Base-by-base conservation (phyloP, 2,888 invertebrate species). In the Parnassius mnemosyne region DNA sequence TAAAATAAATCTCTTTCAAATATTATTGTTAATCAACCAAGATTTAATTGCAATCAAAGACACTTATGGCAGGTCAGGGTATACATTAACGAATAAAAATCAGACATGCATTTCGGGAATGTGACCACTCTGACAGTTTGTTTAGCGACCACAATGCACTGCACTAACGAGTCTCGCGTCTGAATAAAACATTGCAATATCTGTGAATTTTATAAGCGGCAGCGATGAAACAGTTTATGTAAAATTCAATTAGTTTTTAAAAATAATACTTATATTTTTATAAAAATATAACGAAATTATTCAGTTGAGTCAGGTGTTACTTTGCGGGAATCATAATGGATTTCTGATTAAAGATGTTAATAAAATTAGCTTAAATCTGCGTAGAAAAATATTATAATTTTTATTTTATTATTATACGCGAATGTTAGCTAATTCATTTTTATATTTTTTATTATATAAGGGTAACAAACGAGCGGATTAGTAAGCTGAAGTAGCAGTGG, bases 71-170 rank as follows among this genome's bases (percentile, higher is more conserved):
- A 20, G 55, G 54, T 51, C 57, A 16, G 49, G 11, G 57, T 53
- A 62, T 59, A 56, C 51, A 63, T 63, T 63, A 60, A 56, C 13
- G 59, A 13, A 46, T 71, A 80, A 83, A 81, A 84, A 83, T 83
- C 80, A 79, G 69, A 75, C 71, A 75, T 79, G 78, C 80, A 80
- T 81, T 78, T 80, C 80, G 75, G 71, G 78, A 79, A 74, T 77
- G 75, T 78, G 79, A 77, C 76, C 76, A 74, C 74, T 75, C 74
- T 77, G 79, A 71, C 73, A 80, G 85, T 87, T 88, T 88, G 87
- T 87, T 85, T 87, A 84, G 87, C 81, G 83, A 74, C 84, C 86
- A 89, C 88, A 89, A 87, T 88, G 83, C 85, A 74, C 79, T 77
- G 78, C 81, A 77, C 87, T 90, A 88, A 90, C 89, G 90, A 89